Base-by-base conservation (phyloP, 2,888 invertebrate genomes). In the Latheticus oryzae region DNA sequence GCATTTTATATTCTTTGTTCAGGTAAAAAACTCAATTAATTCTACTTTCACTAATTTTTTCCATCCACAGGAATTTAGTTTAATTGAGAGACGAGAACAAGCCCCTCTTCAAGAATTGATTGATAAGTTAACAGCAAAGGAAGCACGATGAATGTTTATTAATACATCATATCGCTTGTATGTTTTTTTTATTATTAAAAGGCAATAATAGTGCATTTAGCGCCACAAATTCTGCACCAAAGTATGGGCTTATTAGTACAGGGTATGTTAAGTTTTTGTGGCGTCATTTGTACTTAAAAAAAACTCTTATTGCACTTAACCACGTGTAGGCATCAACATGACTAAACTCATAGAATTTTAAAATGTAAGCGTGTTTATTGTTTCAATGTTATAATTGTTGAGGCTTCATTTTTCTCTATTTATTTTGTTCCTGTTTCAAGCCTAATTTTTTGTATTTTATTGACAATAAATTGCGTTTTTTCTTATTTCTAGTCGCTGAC, bases 1-100 rank as follows among this genome's bases (percentile, higher is more conserved):
- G 78, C 99, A 99, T 83, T 99, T 99, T 80, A 97, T 99, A 76
- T 97, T 96, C 82, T 96, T 96, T 77, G 95, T 95, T 61, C 93
- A 93, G 84, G 93, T 89, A 73, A 69, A 26, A 9, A 1, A 2
- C 7, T 8, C 7, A 32, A 7, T 3, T 9, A 5, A 30, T 5
- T 5, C 1, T 28, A 5, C 8, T 5, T 28, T 28, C 8, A 23
- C 8, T 32, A n/a, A 5, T 23, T 32, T 50, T 21, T 28, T 43
- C 7, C 83, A 85, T 86, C n/a, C n/a, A n/a, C 86, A 97, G 89
- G 98, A 99, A 82, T 99, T 99, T 81, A 91, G 89, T 81, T 84
- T 99, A 75, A 97, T 99, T 77, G 97, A 98, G 78, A 87, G 95
- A 72, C 87, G 95, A 75, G 98, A 99, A 82, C 82, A 98, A 80